Percentiles rank a stretch among this genome's conserved stretches.
phyloP scores from a whole-genome alignment of 2,797 vertebrate genomes.

The Benthosema pterotum region DNA sequence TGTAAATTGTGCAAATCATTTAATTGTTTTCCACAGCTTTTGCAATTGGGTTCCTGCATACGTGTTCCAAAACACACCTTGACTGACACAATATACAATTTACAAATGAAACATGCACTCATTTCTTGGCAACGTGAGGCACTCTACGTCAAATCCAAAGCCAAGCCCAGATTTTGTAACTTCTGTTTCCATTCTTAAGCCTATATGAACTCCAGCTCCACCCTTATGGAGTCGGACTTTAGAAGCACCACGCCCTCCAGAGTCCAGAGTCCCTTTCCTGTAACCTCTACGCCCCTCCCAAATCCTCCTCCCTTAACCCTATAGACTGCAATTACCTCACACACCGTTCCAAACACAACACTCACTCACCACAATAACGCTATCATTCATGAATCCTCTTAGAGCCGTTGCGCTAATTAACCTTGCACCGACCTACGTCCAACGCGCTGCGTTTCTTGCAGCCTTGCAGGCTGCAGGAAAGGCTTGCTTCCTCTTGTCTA shows the following conservation, averaged over 20 bases:
- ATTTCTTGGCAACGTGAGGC: not conserved
- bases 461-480: not conserved
- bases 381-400: slow-evolving; percentile 19
- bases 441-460: not conserved
- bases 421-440: not conserved
- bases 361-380: not conserved
- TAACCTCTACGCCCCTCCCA: slow-evolving; percentile 3
- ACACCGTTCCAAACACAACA: slow-evolving; percentile 5
- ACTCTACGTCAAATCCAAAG: not conserved
- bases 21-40: too few species aligned
- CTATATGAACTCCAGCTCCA: slow-evolving; percentile 11
- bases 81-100: too few species aligned
- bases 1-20: too few species aligned
- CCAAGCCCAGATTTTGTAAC: slow-evolving; percentile 22
- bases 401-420: slow-evolving; percentile 8
- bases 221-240: not conserved
- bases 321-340: not conserved
- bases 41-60: too few species aligned
- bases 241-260: slow-evolving; percentile 27
- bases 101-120: not conserved
- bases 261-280: slow-evolving; percentile 10
- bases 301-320: not conserved
- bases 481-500: too few species aligned
- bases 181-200: not conserved
- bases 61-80: too few species aligned